Conservation (phyloP, 2,113 vertebrate species). For the Zosterops hypoxanthus region DNA sequence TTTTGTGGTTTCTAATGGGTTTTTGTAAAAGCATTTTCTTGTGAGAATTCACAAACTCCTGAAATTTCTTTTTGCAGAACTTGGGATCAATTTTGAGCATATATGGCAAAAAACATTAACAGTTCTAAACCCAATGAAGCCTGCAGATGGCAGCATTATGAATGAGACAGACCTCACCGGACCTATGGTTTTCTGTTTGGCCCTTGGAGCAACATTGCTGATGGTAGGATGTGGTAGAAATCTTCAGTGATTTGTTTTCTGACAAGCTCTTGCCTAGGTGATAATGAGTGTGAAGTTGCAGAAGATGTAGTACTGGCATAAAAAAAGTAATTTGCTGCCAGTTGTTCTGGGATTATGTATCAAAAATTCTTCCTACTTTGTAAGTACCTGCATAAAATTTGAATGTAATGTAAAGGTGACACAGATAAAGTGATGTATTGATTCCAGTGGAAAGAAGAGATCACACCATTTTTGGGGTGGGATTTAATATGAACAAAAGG, state of each 20-base stretch:
- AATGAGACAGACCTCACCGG: constrained; percentile 88
- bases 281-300: background rate
- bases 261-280: background rate
- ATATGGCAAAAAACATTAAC: constrained; percentile 92
- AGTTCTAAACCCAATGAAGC: constrained; percentile 86
- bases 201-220: constrained; percentile 82
- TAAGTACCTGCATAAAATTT: background rate
- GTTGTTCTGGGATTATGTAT: background rate
- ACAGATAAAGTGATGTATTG: background rate
- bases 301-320: background rate
- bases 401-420: background rate
- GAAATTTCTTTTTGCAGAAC: constrained; percentile 74
- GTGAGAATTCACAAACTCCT: background rate
- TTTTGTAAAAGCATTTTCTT: background rate
- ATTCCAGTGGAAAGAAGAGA: background rate
- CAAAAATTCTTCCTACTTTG: background rate
- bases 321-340: background rate
- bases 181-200: constrained; percentile 83
- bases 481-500: background rate
- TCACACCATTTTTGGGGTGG: background rate
- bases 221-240: constrained; percentile 72
- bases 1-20: background rate
- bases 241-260: background rate
- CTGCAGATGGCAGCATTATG: constrained; percentile 91
- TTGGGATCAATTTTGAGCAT: constrained; percentile 90